Evolutionary conservation across 1,140 invertebrate genomes (phyloP).

Genomic region (Sitobion miscanthi): DNA sequence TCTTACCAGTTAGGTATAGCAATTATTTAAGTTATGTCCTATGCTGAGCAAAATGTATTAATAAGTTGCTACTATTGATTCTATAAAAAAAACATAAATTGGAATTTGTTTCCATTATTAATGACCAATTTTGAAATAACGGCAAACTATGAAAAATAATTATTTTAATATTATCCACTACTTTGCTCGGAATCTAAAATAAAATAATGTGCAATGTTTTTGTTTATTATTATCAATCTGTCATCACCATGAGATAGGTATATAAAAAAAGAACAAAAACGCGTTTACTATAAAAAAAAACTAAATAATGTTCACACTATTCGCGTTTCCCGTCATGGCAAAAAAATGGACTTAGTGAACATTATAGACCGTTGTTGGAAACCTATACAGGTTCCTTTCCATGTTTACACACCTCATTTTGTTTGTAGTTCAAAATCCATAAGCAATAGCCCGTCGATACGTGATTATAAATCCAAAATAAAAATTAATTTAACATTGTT

Average conservation of each 20-base stretch:
- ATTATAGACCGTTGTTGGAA: neutral
- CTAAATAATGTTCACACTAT: neutral
- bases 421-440: conserved; percentile 10
- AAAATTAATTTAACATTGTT: neutral
- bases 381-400: neutral
- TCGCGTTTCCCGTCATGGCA: neutral
- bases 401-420: neutral
- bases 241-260: neutral
- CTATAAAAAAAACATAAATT: neutral
- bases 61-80: neutral
- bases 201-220: neutral
- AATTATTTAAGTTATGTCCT: neutral
- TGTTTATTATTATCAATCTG: neutral
- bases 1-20: neutral
- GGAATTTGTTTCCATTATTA: neutral
- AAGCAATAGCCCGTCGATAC: neutral
- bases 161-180: neutral
- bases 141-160: neutral
- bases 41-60: neutral
- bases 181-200: neutral
- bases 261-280: neutral
- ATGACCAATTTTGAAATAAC: too few relatives aligned
- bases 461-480: neutral
- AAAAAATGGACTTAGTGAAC: neutral
- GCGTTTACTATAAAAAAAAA: neutral